These are phyloP conservation scores for Heliothis peltigera DNA, from an alignment of 2,888 invertebrate species.

Conservation along the genomic window DNA sequence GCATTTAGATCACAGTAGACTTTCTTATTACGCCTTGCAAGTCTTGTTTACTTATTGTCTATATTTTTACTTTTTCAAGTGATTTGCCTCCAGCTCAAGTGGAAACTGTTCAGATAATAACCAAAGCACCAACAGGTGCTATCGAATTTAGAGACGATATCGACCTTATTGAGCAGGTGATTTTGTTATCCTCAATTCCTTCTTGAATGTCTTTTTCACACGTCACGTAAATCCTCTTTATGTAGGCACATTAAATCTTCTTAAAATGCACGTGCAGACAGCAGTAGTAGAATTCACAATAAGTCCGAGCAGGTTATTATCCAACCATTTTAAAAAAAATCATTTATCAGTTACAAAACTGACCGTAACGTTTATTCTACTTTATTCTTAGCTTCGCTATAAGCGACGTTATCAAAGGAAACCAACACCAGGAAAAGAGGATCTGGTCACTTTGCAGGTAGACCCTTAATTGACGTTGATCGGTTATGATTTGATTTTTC, in stretches of 20 bases:
- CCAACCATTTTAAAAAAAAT: too few species aligned
- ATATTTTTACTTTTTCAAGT: conserved; percentile 53
- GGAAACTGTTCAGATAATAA: conserved; percentile 74
- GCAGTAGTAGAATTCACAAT: too few species aligned
- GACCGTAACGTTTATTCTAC: neutral
- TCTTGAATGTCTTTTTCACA: too few species aligned
- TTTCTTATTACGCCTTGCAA: too few species aligned
- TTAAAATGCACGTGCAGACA: too few species aligned
- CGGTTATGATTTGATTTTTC: conserved; percentile 8
- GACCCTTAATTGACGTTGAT: neutral
- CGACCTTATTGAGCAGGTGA: conserved; percentile 87
- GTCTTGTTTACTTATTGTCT: conserved; percentile 1
- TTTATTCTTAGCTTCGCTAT: conserved; percentile 87
- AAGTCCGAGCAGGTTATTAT: too few species aligned
- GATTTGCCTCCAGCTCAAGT: conserved; percentile 74
- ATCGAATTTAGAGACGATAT: conserved; percentile 88
- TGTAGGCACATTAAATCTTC: too few species aligned
- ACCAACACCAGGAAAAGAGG: conserved; percentile 85
- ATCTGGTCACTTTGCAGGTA: conserved; percentile 89
- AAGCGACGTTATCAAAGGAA: conserved; percentile 90
- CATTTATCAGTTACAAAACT: too few species aligned
- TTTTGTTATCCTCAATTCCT: neutral
- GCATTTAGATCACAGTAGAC: too few species aligned
- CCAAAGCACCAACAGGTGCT: conserved; percentile 82
- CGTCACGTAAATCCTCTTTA: too few species aligned